A percentile compares a stretch with the other conserved stretches of the same genome.
phyloP scores from a whole-genome alignment of 2,888 invertebrate genomes.

The Eilema depressum region DNA sequence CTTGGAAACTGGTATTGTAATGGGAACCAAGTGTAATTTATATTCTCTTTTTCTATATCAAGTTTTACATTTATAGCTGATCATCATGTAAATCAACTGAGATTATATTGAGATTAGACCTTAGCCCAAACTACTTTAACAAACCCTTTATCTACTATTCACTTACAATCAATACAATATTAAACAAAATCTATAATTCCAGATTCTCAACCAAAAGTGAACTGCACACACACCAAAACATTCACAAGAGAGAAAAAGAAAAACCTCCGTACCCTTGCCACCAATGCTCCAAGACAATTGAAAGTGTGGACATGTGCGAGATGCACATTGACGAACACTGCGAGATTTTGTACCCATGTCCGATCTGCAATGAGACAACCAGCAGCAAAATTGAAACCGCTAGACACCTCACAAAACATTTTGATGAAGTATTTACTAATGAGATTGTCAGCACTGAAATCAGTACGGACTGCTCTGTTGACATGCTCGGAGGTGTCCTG shows the following conservation, averaged over 20 bases:
- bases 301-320: conserved; percentile 68
- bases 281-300: conserved; percentile 64
- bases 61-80: too few species aligned
- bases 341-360: conserved; percentile 69
- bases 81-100: too few species aligned
- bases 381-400: conserved; percentile 60
- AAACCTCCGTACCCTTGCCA: conserved; percentile 72
- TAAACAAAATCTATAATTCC: conserved; percentile 35
- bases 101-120: too few species aligned
- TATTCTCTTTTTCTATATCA: too few species aligned
- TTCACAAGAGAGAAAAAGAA: conserved; percentile 66
- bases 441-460: conserved; percentile 41
- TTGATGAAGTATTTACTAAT: conserved; percentile 59
- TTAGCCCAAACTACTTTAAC: too few species aligned
- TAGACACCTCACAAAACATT: conserved; percentile 73
- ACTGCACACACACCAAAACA: conserved; percentile 68
- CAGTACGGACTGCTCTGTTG: conserved; percentile 78
- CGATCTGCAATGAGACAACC: conserved; percentile 70
- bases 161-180: not conserved
- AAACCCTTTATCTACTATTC: too few species aligned
- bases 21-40: too few species aligned
- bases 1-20: too few species aligned
- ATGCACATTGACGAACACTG: conserved; percentile 73
- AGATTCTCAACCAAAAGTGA: conserved; percentile 76
- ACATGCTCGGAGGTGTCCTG: conserved; percentile 78